Evolutionary conservation across 2,888 invertebrate genomes (phyloP).

Genomic region (Pristionchus fissidentatus): DNA sequence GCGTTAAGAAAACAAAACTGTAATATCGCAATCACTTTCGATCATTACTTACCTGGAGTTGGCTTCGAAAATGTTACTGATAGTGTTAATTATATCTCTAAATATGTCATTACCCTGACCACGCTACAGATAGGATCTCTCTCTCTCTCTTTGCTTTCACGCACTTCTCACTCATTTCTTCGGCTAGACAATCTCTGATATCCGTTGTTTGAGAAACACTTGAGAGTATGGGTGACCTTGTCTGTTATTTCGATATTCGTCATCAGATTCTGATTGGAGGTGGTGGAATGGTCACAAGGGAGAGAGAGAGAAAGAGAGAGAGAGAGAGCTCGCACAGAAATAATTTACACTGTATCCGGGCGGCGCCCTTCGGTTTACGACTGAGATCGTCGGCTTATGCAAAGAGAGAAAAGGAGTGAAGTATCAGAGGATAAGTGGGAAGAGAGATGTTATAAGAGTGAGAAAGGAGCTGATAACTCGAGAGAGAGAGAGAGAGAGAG

Average conservation of each 20-base stretch:
- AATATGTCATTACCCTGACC: no score
- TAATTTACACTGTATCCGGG: conserved; percentile 21
- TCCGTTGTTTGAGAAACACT: not conserved
- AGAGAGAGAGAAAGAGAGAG: no score
- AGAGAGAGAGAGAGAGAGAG: not conserved
- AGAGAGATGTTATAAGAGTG: not conserved
- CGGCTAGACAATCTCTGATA: no score
- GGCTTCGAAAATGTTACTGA: no score
- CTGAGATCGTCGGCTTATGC: conserved; percentile 37
- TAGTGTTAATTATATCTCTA: no score
- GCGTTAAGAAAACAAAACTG: no score
- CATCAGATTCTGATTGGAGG: not conserved
- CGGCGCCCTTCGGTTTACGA: not conserved
- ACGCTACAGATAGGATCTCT: not conserved
- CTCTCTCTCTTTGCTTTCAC: not conserved
- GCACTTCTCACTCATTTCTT: not conserved
- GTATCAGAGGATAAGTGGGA: conserved; percentile 35
- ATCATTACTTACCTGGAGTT: no score
- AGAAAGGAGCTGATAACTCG: not conserved
- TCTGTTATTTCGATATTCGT: not conserved
- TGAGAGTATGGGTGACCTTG: not conserved
- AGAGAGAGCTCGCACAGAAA: no score
- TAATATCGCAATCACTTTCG: no score
- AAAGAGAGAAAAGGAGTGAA: conserved; percentile 41
- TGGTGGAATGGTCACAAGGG: no score